These are phyloP conservation scores for Trachythela sp. DNA, from an alignment of 64 coral and sea anemone genomes.

Conservation along the genomic window DNA sequence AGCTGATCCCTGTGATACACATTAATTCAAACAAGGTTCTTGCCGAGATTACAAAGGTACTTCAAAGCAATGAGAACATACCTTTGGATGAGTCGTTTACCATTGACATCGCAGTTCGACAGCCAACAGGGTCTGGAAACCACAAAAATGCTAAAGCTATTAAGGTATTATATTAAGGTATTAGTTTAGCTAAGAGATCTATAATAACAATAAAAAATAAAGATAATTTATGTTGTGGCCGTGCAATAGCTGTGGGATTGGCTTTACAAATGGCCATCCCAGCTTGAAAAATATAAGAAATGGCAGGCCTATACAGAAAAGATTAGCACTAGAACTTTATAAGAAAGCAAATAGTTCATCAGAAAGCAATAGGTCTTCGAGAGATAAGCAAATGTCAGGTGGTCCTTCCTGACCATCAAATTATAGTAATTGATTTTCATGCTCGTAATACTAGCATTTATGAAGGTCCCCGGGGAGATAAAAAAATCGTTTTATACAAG, in stretches of 20 bases:
- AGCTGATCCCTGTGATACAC: slow-evolving; percentile 9
- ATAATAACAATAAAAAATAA: slow-evolving; percentile 33
- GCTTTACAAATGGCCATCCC: not conserved
- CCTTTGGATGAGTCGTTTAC: slow-evolving; percentile 15
- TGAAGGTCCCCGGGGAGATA: not conserved
- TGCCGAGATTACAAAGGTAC: slow-evolving; percentile 31
- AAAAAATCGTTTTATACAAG: slow-evolving; percentile 6
- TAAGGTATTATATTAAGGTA: slow-evolving; percentile 13
- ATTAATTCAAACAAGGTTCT: not conserved
- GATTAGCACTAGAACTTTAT: slow-evolving; percentile 27
- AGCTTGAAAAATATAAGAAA: not conserved
- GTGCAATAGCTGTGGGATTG: slow-evolving; percentile 11
- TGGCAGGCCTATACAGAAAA: slow-evolving; percentile 30
- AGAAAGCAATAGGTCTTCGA: not conserved
- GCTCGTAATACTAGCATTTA: not conserved
- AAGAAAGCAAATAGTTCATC: slow-evolving; percentile 16
- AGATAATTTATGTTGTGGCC: slow-evolving; percentile 17
- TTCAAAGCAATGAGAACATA: slow-evolving; percentile 24
- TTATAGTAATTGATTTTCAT: not conserved
- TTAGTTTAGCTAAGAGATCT: slow-evolving; percentile 29
- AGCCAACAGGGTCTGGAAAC: not conserved
- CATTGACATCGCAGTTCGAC: slow-evolving; percentile 4
- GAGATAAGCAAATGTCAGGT: slow-evolving; percentile 28
- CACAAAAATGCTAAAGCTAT: not conserved
- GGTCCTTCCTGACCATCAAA: not conserved